Evolutionary conservation across 2,113 vertebrate genomes (phyloP), one percentile per base, ranked within the genome.

Genomic region (Lipotes vexillifer): DNA sequence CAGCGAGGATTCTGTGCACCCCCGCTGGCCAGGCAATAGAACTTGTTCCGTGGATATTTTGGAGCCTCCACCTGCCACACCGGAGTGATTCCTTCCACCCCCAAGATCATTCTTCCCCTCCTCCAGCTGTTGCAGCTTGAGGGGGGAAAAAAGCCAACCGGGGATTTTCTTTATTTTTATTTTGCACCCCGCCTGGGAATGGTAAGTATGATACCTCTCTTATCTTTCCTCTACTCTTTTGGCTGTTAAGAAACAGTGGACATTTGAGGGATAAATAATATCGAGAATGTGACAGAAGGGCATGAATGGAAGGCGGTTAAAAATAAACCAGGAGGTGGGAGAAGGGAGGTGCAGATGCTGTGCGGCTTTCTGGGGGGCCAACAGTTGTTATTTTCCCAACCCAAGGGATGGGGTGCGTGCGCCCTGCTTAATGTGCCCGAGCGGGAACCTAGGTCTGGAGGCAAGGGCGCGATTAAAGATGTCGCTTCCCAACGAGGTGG

Each of bases 171-270:
- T 74, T 93, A 61, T 97, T 94, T 96, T 59, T 92, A 90, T 97
- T 94, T 97, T 46, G 94, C 96, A 88, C 95, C 93, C 97, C 95
- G 96, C 97, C 96, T 85, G 49, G 95, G 96, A 98, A 96, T 94
- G 97, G 99, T 99, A 90, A 99, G 98, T 98, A 96, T 80, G 93
- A 12, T 74, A 94, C 74, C 31, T 74, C 95, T 82, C 96, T 95
- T 29, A 14, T 66, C 52, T 85, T 85, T 95, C 41, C 65, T n/a
- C 44, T 75, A 55, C 66, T 80, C 72, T 41, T 88, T 66, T 59
- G 82, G 78, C 89, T 96, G 72, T 87, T 82, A 61, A 97, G 93
- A 97, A 97, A 59, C 93, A 89, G 95, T 97, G 97, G 97, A 72
- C 94, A 87, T 97, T 87, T 83, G 96, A 91, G 95, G 90, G 95